Conservation (phyloP, 2,888 invertebrate species). For the Didymodactylos carnosus region DNA sequence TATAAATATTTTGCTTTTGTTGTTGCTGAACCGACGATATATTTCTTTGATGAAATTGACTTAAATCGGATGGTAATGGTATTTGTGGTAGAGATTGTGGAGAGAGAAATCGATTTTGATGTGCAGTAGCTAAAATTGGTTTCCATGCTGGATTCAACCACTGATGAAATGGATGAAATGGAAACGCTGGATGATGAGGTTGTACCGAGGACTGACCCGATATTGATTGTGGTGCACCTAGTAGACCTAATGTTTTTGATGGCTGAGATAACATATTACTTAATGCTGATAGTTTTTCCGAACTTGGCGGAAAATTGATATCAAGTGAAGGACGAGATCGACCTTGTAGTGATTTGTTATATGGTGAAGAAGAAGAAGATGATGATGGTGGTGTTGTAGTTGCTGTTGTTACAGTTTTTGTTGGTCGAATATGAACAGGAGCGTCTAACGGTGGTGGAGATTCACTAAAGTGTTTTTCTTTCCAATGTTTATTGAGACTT, state of each 20-base stretch:
- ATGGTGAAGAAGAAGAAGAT: neutral
- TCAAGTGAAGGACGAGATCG: no score
- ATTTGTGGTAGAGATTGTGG: no score
- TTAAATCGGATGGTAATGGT: no score
- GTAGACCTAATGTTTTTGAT: neutral
- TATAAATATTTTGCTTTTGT: no score
- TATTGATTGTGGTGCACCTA: neutral
- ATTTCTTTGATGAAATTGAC: no score
- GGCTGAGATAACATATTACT: neutral
- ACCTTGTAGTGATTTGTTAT: neutral
- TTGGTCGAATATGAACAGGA: slow-evolving; percentile 10
- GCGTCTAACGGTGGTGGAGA: slow-evolving; percentile 19
- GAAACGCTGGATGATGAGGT: neutral
- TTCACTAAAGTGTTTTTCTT: slow-evolving; percentile 32
- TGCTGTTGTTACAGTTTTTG: neutral
- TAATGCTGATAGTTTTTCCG: no score
- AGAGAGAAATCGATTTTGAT: neutral
- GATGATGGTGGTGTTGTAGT: neutral
- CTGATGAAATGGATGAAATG: neutral
- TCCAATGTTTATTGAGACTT: slow-evolving; percentile 34
- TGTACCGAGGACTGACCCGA: neutral
- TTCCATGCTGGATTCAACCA: neutral
- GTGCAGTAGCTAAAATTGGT: neutral
- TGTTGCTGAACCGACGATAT: no score
- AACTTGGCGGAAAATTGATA: no score